Evolutionary conservation across 2,113 vertebrate genomes (phyloP), one percentile per base, ranked within the genome.

Genomic region (Orcinus orca): DNA sequence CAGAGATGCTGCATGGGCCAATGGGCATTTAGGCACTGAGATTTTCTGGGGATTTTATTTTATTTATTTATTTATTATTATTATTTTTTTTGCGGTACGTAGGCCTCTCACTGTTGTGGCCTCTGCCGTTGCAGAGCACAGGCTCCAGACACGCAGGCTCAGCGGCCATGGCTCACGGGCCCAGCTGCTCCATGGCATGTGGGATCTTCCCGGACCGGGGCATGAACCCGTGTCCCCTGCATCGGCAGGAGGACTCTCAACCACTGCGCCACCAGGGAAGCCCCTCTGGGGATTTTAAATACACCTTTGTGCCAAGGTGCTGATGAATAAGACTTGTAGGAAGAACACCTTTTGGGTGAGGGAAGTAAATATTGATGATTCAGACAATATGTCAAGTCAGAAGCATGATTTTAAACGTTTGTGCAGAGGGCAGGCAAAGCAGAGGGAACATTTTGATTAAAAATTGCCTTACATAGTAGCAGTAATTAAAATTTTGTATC

Each of bases 391-490:
- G 58, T 13, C 10, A 74, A 12, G 14, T 70, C 36, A n/a, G 68
- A 63, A 25, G 26, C 12, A 4, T 4, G 25, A 50, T 29, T 84
- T n/a, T 41, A 36, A 47, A 17, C 44, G 9, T 83, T 60, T 31
- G 38, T 31, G 23, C n/a, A 67, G 33, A 94, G 23, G 3, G 58
- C 76, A 38, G 88, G 53, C 21, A 36, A 74, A 38, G 65, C 55
- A 8, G 33, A 88, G 70, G 26, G 9, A n/a, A 33, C 25, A 8
- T 14, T 83, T 44, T 60, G 41, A 41, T 31, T 26, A 10, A 2
- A 41, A n/a, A 8, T n/a, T 25, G n/a, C 38, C 65, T 84, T 6
- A 1, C 0, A 0, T 29, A 1, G n/a, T 17, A 36, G 50, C 15
- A 18, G 1, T 67, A 9, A 36, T 44, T 82, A 38, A 53, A 31